These are phyloP conservation scores for Rhopalosiphum padi DNA, from an alignment of 1,140 invertebrate genomes.

Conservation along the genomic window DNA sequence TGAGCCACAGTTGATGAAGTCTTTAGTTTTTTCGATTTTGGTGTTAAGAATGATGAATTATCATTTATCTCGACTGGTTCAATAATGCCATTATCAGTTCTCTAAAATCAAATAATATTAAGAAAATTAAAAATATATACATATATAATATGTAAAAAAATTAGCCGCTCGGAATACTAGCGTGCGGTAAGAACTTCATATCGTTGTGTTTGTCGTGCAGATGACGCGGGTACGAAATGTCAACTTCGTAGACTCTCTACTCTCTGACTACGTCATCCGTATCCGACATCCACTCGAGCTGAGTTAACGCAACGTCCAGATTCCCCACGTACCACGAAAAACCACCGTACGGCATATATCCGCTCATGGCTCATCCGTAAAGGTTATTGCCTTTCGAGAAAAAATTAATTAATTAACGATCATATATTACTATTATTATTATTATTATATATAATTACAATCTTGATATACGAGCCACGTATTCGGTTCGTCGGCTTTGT, in stretches of 20 bases:
- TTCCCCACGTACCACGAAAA: not conserved
- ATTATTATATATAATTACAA: not conserved
- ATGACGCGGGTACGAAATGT: not conserved
- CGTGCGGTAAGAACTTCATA: constrained; percentile 63
- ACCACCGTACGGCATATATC: not conserved
- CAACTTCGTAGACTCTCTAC: not conserved
- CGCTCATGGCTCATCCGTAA: not conserved
- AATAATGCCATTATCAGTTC: not conserved
- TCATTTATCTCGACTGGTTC: not conserved
- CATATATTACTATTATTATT: not conserved
- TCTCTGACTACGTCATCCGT: not conserved
- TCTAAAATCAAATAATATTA: constrained; percentile 52
- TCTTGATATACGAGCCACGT: not conserved
- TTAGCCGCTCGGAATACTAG: constrained; percentile 27
- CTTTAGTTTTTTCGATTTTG: constrained; percentile 32
- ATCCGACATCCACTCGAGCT: not conserved
- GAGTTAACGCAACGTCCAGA: not conserved
- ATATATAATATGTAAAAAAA: not conserved
- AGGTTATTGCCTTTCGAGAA: not conserved
- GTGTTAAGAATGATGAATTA: constrained; percentile 1
- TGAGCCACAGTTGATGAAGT: not conserved
- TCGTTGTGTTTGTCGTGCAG: constrained; percentile 63
- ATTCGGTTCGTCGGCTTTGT: not conserved
- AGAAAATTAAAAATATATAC: constrained; percentile 38
- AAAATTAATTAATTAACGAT: not conserved